Evolutionary conservation across 2,113 vertebrate genomes (phyloP).

Genomic region (Archilochus colubris): DNA sequence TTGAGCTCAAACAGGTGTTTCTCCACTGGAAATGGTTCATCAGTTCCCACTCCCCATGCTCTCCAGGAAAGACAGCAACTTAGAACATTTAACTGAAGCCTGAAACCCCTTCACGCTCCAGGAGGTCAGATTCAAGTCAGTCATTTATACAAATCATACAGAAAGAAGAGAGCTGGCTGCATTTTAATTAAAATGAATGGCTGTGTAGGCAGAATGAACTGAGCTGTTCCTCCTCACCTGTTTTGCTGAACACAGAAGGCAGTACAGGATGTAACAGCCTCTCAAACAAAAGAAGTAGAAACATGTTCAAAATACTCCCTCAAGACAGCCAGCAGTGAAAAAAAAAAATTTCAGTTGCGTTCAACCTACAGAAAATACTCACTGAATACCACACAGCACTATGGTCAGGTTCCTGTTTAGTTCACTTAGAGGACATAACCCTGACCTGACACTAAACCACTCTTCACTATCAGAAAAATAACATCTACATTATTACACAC

Average conservation of each 20-base stretch:
- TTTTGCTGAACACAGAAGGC: conserved; percentile 9
- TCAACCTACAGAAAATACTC: neutral
- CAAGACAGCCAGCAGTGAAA: neutral
- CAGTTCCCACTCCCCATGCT: neutral
- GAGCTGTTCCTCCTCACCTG: neutral
- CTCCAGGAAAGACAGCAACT: neutral
- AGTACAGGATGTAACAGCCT: neutral
- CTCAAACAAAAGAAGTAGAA: neutral
- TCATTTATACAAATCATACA: conserved; percentile 48
- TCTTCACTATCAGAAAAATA: neutral
- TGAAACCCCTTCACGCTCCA: conserved; percentile 39
- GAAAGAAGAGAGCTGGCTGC: conserved; percentile 28
- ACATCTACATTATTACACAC: accelerated
- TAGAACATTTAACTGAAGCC: neutral
- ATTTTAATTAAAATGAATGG: conserved; percentile 56
- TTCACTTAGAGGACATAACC: neutral
- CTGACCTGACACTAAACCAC: accelerated
- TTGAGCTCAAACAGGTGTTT: conserved; percentile 17
- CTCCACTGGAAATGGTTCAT: neutral
- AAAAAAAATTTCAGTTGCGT: neutral
- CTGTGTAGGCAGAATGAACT: conserved; percentile 26
- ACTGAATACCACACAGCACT: neutral
- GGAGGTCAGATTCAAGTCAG: conserved; percentile 63
- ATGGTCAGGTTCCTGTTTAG: accelerated
- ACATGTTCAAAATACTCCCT: neutral